phyloP scores from a whole-genome alignment of 2,888 invertebrate genomes.

The Ophioninae sp. region DNA sequence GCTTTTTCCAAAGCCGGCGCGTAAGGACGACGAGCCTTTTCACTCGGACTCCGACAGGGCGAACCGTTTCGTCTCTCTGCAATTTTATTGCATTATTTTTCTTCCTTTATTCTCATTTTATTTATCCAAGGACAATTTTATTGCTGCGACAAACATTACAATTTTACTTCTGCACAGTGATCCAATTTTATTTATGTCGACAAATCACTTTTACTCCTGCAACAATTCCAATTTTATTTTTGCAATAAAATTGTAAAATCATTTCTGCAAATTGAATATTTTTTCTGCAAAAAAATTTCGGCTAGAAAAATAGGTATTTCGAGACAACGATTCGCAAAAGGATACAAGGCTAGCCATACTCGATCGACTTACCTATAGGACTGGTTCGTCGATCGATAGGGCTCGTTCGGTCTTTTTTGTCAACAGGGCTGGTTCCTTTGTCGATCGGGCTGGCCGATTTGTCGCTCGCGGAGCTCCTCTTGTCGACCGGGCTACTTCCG shows the following conservation, averaged over 20 bases:
- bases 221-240: too few relatives aligned
- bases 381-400: constrained; percentile 72
- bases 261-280: too few relatives aligned
- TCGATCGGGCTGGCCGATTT: constrained; percentile 82
- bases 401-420: constrained; percentile 74
- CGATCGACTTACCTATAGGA: constrained; percentile 69
- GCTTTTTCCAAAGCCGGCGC: constrained; percentile 77
- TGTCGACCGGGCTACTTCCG: constrained; percentile 78
- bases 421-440: constrained; percentile 77
- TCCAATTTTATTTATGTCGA: too few relatives aligned
- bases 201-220: too few relatives aligned
- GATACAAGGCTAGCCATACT: neutral
- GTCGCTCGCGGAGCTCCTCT: constrained; percentile 78
- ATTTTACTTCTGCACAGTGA: too few relatives aligned
- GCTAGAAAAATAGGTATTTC: too few relatives aligned
- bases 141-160: too few relatives aligned
- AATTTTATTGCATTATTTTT: constrained; percentile 2
- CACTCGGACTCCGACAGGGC: constrained; percentile 81
- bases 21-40: constrained; percentile 81
- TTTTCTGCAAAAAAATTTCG: too few relatives aligned
- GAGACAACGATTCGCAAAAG: too few relatives aligned
- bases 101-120: neutral
- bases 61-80: constrained; percentile 76
- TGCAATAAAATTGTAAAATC: too few relatives aligned
- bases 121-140: neutral